Base-by-base conservation (phyloP, 2,797 vertebrate genomes). In the Microhierax caerulescens region DNA sequence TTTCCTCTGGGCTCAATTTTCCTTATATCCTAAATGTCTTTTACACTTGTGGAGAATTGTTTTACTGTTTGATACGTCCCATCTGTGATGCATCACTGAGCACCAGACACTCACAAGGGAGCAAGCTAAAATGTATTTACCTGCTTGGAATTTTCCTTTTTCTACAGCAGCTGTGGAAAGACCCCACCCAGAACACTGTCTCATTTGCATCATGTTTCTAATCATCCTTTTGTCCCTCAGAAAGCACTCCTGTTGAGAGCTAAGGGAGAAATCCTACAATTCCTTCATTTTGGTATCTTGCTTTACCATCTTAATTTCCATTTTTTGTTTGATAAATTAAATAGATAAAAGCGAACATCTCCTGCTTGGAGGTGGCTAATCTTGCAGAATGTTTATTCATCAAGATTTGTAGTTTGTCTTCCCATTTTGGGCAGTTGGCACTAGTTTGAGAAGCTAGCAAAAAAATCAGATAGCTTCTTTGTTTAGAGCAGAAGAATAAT, bases 241-340 rank as follows among this genome's bases (percentile, higher is more conserved):
- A 93, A 90, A 94, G 48, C 83, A 61, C 70, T 94, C 80, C 84
- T 87, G 74, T 88, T 90, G 83, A 93, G 93, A 70, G 67, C 72
- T 85, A 27, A 53, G 53, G 68, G 64, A 96, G 54, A 95, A 95
- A 96, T 89, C 64, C 34, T 87, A n/a, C 18, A 0, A 77, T 94
- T 95, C 69, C 72, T 91, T 96, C 94, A 75, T 87, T 93, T 94
- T 94, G 81, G 56, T 97, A 95, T 96, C 95, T 95, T 75, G 65
- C 91, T 93, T 91, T 96, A 67, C 88, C 37, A 94, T 95, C 95
- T 96, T 94, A 56, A 94, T 97, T 96, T 96, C 80, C 88, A 85
- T 95, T 92, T 95, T 92, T 95, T 88, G 56, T 82, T 95, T 95
- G 93, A 95, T 97, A 95, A 96, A 95, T 94, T 95, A 97, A 95